phyloP scores from a whole-genome alignment of 2,113 vertebrate species.

The Chaetorhynchus papuensis region DNA sequence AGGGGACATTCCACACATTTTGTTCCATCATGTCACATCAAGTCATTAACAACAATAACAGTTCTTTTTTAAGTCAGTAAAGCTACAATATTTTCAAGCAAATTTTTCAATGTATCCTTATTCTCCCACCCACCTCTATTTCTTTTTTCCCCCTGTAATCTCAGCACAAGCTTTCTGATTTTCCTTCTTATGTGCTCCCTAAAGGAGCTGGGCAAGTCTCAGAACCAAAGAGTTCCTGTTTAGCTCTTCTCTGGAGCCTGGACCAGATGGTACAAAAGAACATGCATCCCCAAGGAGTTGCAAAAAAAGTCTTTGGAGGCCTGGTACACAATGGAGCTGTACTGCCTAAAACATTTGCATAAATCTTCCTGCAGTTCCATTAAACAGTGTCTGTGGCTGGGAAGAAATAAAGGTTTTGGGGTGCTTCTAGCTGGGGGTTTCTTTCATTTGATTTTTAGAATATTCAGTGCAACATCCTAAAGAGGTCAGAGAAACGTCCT shows the following conservation, averaged over 20 bases:
- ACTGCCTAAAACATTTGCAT: not conserved
- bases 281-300: not conserved
- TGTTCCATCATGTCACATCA: not conserved
- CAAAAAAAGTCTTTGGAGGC: not conserved
- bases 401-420: not conserved
- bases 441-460: not conserved
- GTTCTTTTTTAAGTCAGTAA: not conserved
- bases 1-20: not conserved
- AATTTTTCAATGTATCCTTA: not conserved
- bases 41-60: not conserved
- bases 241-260: not conserved
- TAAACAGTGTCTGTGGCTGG: not conserved
- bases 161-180: not conserved
- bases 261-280: conserved; percentile 14
- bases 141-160: not conserved
- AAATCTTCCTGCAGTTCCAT: not conserved
- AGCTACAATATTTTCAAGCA: not conserved
- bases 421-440: not conserved
- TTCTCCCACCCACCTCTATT: not conserved
- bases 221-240: conserved; percentile 4
- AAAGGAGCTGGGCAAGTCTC: not conserved
- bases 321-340: not conserved
- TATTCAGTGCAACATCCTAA: not conserved
- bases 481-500: not conserved
- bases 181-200: not conserved